Base-by-base conservation (phyloP, 1,140 invertebrate genomes). In the Holotrichia oblita region DNA sequence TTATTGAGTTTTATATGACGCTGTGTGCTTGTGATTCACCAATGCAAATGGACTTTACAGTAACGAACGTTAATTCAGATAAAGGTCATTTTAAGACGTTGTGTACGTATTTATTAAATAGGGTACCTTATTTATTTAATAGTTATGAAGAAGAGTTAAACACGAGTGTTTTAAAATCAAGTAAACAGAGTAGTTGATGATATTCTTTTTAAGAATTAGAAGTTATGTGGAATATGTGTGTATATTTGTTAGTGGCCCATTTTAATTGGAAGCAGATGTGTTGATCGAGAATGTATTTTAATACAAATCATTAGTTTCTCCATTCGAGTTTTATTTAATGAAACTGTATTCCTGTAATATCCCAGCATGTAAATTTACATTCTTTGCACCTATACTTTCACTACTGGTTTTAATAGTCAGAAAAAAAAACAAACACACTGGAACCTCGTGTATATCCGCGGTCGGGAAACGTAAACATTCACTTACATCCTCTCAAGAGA, bases 31-130 rank as follows among this genome's bases (percentile, higher is more conserved):
- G 44, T n/a, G 74, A 69, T 2, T 55, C 78, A 20, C 81, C 79
- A 0, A 73, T 74, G 12, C 75, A 79, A 48, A 76, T 80, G 34
- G 10, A 79, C 3, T 76, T 81, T 27, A 40, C 27, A 42, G n/a
- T 82, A 3, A 75, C 76, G n/a, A 83, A 83, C 69, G 48, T 79
- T 40, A 44, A 24, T 27, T 77, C 80, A 6, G 80, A 77, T 42
- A 81, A 82, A 75, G 81, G 81, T 27, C 73, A 61, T 64, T 83
- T 82, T 72, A 81, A 81, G 22, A 75, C 76, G 3, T 82, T 83
- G 73, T 64, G 40, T 14, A 55, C 22, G 20, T 80, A 82, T 79
- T 72, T 83, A 22, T n/a, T 40, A 9, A 74, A 12, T 20, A 76
- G 77, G n/a, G 34, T 83, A 17, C 77, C 78, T n/a, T 20, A n/a